These are phyloP conservation scores for Epicauta chinensis DNA, from an alignment of 1,140 invertebrate species.

Conservation along the genomic window DNA sequence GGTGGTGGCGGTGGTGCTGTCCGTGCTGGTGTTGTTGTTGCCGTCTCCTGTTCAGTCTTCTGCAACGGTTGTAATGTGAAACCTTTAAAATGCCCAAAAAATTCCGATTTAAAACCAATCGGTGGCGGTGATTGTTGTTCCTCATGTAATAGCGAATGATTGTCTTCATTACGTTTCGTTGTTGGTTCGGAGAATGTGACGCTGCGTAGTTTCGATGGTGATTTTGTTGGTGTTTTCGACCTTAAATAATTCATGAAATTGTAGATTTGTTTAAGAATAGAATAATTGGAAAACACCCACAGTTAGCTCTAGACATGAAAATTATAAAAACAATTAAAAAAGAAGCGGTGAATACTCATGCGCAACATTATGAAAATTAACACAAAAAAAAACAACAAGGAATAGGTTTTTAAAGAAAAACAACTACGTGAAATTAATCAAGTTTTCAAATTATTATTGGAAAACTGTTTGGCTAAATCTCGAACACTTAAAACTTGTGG, in stretches of 20 bases:
- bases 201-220: constrained; percentile 45
- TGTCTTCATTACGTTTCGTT: constrained; percentile 48
- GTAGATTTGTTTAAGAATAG: too few relatives aligned
- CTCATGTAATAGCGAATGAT: constrained; percentile 44
- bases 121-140: constrained; percentile 21
- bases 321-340: background rate
- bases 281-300: too few relatives aligned
- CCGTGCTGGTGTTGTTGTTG: constrained; percentile 38
- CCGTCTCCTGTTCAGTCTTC: constrained; percentile 42
- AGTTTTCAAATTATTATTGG: background rate
- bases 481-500: constrained; percentile 24
- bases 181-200: constrained; percentile 51
- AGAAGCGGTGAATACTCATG: background rate
- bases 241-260: background rate
- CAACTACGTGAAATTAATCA: background rate
- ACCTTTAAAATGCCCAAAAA: constrained; percentile 81
- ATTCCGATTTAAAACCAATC: constrained; percentile 48
- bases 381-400: background rate
- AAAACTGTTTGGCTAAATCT: constrained; percentile 33
- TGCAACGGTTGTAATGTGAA: constrained; percentile 67
- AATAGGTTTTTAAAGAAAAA: background rate
- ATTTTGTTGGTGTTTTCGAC: constrained; percentile 28
- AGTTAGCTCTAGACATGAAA: background rate
- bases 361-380: background rate
- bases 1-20: constrained; percentile 46